phyloP scores from a whole-genome alignment of 2,113 vertebrate species.

The Uropsilus gracilis region DNA sequence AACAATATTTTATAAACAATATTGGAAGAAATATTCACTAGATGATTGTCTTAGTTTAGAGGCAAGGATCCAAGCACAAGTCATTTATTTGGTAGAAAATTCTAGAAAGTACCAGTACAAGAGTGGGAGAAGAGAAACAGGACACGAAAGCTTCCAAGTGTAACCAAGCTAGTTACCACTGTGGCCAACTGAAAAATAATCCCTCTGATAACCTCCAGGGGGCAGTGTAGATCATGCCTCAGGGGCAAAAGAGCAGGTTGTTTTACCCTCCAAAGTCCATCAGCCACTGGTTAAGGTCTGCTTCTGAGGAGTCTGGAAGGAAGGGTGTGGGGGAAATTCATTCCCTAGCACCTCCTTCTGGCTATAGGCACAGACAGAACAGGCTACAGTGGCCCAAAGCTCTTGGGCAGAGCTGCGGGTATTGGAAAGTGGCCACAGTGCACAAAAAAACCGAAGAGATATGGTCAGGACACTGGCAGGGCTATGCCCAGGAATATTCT shows the following conservation, averaged over 20 bases:
- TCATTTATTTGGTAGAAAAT: not conserved
- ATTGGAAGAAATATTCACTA: not conserved
- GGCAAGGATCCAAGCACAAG: not conserved
- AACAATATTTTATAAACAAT: not conserved
- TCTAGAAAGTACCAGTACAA: slow-evolving; percentile 1
- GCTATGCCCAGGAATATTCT: not conserved
- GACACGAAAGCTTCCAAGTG: not conserved
- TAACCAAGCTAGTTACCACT: not conserved
- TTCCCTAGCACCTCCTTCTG: not conserved
- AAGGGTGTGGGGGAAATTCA: not conserved
- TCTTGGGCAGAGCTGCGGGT: not conserved
- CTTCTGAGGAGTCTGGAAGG: not conserved
- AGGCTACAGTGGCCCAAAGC: not conserved
- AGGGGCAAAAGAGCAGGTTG: not conserved
- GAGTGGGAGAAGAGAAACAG: not conserved
- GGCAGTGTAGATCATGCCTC: not conserved
- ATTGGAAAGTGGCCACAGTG: not conserved
- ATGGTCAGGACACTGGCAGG: not conserved
- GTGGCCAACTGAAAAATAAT: not conserved
- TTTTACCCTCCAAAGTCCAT: not conserved
- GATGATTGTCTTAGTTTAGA: not conserved
- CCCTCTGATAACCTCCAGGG: not conserved
- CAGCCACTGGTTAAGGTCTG: not conserved
- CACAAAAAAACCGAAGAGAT: not conserved
- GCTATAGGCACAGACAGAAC: not conserved